Conservation (phyloP, 2,888 invertebrate species). For the Caenorhabditis virilis region DNA sequence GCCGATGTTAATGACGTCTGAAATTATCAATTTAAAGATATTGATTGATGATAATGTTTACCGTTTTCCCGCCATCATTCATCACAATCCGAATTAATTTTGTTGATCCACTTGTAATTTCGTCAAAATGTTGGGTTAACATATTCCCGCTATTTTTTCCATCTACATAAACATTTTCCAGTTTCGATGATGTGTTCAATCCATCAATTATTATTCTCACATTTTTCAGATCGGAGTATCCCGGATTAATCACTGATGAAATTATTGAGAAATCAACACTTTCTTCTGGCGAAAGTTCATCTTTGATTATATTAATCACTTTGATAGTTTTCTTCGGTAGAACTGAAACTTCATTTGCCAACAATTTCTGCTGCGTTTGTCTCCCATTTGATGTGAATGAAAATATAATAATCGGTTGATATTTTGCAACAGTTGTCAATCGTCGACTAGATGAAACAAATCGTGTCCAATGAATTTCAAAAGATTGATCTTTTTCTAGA, state of each 20-base stretch:
- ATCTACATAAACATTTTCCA: conserved; percentile 20
- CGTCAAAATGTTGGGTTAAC: conserved; percentile 4
- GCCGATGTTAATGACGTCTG: conserved; percentile 12
- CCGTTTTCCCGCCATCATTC: conserved; percentile 4
- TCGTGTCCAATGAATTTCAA: conserved; percentile 35
- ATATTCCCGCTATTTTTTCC: conserved; percentile 13
- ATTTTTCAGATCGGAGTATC: conserved; percentile 34
- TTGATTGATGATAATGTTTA: too few relatives aligned
- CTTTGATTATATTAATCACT: conserved; percentile 37
- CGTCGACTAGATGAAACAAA: conserved; percentile 4
- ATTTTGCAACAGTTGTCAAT: conserved; percentile 22
- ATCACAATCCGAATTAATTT: conserved; percentile 13
- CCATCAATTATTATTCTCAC: too few relatives aligned
- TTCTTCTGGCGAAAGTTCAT: conserved; percentile 21
- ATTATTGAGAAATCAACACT: conserved; percentile 34
- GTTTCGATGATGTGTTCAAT: too few relatives aligned
- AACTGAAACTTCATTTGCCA: conserved; percentile 14
- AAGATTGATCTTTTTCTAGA: conserved; percentile 9
- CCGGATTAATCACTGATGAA: conserved; percentile 46
- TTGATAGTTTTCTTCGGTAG: conserved; percentile 29
- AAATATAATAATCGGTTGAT: conserved; percentile 40
- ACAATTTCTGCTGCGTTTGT: conserved; percentile 33
- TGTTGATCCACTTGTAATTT: conserved; percentile 27
- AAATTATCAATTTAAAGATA: too few relatives aligned
- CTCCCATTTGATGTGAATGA: conserved; percentile 32